These are phyloP conservation scores for Apamea epomidion DNA, from an alignment of 2,888 invertebrate species.

Conservation along the genomic window DNA sequence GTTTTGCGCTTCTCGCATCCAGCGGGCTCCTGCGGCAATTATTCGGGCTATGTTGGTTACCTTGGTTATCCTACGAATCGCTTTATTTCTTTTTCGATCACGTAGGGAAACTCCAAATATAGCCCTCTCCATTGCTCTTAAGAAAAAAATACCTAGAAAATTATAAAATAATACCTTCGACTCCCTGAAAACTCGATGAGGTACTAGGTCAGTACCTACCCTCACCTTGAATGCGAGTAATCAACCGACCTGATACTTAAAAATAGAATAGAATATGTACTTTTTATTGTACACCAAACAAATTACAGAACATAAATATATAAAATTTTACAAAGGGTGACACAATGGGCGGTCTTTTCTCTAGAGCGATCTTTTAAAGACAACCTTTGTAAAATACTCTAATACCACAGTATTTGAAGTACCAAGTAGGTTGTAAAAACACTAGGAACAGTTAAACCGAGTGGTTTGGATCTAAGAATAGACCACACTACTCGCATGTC, in stretches of 20 bases:
- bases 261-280: too few species aligned
- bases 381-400: too few species aligned
- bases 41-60: neutral
- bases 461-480: constrained; percentile 30
- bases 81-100: neutral
- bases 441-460: constrained; percentile 35
- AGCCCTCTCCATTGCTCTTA: neutral
- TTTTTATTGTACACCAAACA: too few species aligned
- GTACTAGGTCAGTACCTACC: neutral
- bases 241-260: neutral
- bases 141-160: neutral
- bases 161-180: neutral
- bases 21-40: too few species aligned
- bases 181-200: neutral
- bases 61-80: neutral
- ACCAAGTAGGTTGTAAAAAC: constrained; percentile 10
- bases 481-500: constrained; percentile 10
- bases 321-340: too few species aligned
- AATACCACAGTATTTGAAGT: constrained; percentile 15
- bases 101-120: neutral
- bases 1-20: neutral
- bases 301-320: too few species aligned
- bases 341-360: too few species aligned
- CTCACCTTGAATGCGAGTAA: neutral
- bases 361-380: too few species aligned